Conservation (phyloP, 2,797 vertebrate genomes). For the Ciconia nigra region DNA sequence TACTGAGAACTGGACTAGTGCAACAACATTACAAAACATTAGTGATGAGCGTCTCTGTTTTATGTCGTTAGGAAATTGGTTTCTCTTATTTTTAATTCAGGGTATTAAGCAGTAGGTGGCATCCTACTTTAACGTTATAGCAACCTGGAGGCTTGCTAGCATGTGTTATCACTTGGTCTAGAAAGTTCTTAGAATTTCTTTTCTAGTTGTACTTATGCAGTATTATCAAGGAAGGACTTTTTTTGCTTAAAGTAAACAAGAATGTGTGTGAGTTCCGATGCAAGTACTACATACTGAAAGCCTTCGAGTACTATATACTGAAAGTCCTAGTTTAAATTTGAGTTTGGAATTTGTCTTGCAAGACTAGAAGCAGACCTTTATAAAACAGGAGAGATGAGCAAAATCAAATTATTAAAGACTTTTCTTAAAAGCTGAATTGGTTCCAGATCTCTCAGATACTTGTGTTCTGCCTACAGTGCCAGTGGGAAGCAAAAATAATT, state of each 20-base stretch:
- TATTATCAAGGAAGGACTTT: neutral
- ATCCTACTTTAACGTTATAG: neutral
- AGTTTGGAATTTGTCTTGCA: neutral
- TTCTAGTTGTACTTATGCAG: neutral
- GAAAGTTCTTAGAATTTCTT: neutral
- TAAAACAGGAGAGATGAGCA: neutral
- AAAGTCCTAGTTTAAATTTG: neutral
- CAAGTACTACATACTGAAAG: neutral
- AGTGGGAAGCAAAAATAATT: conserved; percentile 33
- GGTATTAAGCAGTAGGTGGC: conserved; percentile 31
- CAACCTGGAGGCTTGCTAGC: neutral
- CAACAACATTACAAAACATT: neutral
- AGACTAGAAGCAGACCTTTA: neutral
- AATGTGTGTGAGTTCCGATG: neutral
- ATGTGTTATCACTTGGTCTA: neutral
- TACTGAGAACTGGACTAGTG: neutral
- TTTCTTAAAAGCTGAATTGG: neutral
- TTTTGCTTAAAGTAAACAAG: neutral
- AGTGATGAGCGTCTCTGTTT: neutral
- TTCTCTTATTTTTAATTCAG: neutral
- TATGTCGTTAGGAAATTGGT: rapidly evolving
- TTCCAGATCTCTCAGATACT: neutral
- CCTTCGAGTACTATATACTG: neutral
- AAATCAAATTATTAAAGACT: neutral
- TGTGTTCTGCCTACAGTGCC: neutral